A percentile compares a stretch with the other conserved stretches of the same genome.
Evolutionary conservation across 1,140 invertebrate genomes (phyloP).

Genomic region (Hyles euphorbiae): DNA sequence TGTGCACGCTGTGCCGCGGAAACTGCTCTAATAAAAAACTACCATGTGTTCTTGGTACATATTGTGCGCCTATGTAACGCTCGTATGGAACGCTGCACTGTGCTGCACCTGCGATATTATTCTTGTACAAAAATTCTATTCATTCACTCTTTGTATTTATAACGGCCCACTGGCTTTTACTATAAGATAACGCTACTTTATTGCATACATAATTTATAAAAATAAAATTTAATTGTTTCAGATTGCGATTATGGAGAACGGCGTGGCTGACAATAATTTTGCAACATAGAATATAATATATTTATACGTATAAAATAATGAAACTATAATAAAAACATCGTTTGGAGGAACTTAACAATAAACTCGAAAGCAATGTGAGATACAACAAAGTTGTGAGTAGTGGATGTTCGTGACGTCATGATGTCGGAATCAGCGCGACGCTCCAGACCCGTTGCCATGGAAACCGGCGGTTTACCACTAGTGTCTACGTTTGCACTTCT

Average conservation of each 20-base stretch:
- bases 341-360: background rate
- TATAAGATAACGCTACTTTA: too few relatives aligned
- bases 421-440: conserved; percentile 42
- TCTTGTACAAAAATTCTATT: conserved; percentile 1
- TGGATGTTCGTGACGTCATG: conserved; percentile 48
- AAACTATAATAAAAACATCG: background rate
- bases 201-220: background rate
- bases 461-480: conserved; percentile 59
- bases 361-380: conserved; percentile 3
- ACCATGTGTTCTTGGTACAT: conserved; percentile 35
- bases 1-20: conserved; percentile 61
- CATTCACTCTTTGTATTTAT: too few relatives aligned
- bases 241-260: background rate
- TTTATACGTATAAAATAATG: conserved; percentile 9
- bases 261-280: too few relatives aligned
- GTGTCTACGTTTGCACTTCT: conserved; percentile 65
- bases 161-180: too few relatives aligned
- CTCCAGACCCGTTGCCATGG: conserved; percentile 48
- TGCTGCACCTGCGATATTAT: conserved; percentile 19
- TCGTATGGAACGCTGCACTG: conserved; percentile 12
- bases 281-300: too few relatives aligned
- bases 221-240: conserved; percentile 4
- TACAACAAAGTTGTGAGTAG: background rate
- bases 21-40: conserved; percentile 69
- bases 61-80: conserved; percentile 16